Percentiles rank a stretch among this genome's conserved stretches.
Evolutionary conservation across 2,113 vertebrate species (phyloP).

Genomic region (Echinops telfairi): DNA sequence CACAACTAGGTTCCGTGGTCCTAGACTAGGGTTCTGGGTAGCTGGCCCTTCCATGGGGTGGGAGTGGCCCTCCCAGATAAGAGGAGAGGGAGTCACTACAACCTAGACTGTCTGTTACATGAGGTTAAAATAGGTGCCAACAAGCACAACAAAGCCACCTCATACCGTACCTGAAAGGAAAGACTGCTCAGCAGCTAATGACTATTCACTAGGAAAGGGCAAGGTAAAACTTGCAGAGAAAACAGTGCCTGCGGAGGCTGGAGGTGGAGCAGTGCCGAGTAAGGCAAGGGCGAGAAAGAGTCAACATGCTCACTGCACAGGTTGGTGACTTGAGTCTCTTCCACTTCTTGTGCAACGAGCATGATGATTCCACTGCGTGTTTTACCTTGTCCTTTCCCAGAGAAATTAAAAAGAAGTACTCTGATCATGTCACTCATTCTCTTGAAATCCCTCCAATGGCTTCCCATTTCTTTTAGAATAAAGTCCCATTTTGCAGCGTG

Average conservation of each 20-base stretch:
- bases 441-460: too few species aligned
- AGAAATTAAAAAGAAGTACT: too few species aligned
- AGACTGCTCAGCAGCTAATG: background rate
- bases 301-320: background rate
- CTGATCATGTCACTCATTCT: too few species aligned
- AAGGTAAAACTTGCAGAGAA: background rate
- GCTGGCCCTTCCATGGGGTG: too few species aligned
- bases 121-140: background rate
- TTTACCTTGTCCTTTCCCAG: too few species aligned
- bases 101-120: background rate
- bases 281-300: background rate
- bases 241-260: too few species aligned
- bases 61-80: background rate
- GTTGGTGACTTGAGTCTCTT: background rate
- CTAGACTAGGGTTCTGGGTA: background rate
- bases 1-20: background rate
- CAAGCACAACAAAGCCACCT: background rate
- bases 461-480: too few species aligned
- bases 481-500: too few species aligned
- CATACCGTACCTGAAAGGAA: too few species aligned
- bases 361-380: background rate
- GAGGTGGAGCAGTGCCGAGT: fast-evolving
- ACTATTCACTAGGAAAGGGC: too few species aligned
- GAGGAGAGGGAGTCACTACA: background rate
- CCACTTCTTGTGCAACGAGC: background rate